These are phyloP conservation scores for Bombus ignitus DNA, from an alignment of 1,140 invertebrate genomes.

Conservation along the genomic window DNA sequence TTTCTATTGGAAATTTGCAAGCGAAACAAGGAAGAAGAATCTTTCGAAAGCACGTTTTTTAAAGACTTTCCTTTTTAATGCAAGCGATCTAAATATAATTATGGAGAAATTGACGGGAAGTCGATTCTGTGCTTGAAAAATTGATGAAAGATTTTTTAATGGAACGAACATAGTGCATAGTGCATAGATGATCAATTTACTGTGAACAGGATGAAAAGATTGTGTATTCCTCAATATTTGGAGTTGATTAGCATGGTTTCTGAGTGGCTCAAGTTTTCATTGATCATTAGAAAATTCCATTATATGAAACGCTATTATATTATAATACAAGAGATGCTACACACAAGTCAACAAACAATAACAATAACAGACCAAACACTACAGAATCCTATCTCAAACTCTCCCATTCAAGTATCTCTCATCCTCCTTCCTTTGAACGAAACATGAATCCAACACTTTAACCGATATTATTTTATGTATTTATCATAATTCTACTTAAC, in stretches of 20 bases:
- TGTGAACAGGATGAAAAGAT: not conserved
- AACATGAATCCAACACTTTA: not conserved
- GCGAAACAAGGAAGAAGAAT: not conserved
- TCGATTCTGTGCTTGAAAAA: not conserved
- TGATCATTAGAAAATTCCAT: not conserved
- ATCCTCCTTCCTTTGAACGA: not conserved
- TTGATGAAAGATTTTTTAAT: not conserved
- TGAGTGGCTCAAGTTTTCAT: no score
- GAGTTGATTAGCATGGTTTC: no score
- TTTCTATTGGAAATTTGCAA: no score
- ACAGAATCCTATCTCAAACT: not conserved
- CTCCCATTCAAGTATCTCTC: not conserved
- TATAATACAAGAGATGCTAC: not conserved
- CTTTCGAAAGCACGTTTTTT: not conserved
- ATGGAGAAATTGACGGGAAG: not conserved
- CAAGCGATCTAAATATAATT: not conserved
- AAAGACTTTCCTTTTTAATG: not conserved
- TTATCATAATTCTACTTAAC: not conserved
- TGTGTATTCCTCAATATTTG: no score
- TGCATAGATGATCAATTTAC: no score
- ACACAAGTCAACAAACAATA: not conserved
- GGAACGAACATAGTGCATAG: not conserved
- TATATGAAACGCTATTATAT: not conserved
- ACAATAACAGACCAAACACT: not conserved
- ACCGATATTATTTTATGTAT: not conserved